These are phyloP conservation scores for Nymphicus hollandicus DNA, from an alignment of 2,113 vertebrate genomes.

Conservation along the genomic window DNA sequence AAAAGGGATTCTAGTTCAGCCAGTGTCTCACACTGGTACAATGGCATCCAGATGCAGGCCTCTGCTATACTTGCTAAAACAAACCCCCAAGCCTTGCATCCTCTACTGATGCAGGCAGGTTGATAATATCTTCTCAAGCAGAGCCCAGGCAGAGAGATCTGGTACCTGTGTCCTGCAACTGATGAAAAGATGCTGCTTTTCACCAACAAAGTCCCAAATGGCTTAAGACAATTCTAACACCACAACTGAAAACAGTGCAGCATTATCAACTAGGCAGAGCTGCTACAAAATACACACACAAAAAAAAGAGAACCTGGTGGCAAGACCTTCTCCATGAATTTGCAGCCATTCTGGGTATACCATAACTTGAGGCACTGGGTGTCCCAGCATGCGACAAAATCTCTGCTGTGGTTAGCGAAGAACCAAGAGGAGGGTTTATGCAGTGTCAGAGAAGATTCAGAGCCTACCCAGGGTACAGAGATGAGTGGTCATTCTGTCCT, in stretches of 20 bases:
- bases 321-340: neutral
- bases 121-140: neutral
- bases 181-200: neutral
- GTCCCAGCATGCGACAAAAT: rapidly evolving
- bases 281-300: neutral
- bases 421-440: neutral
- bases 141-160: neutral
- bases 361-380: neutral
- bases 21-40: neutral
- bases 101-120: neutral
- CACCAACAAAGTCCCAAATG: neutral
- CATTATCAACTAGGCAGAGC: rapidly evolving
- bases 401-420: neutral
- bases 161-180: neutral
- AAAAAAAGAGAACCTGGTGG: neutral
- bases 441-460: neutral
- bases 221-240: neutral
- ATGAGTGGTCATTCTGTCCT: neutral
- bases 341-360: neutral
- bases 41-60: neutral
- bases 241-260: neutral
- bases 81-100: neutral
- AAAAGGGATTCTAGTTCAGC: neutral
- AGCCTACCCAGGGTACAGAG: neutral
- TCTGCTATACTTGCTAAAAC: neutral